Conservation (phyloP, 2,113 vertebrate genomes). For the Siniperca knerii region DNA sequence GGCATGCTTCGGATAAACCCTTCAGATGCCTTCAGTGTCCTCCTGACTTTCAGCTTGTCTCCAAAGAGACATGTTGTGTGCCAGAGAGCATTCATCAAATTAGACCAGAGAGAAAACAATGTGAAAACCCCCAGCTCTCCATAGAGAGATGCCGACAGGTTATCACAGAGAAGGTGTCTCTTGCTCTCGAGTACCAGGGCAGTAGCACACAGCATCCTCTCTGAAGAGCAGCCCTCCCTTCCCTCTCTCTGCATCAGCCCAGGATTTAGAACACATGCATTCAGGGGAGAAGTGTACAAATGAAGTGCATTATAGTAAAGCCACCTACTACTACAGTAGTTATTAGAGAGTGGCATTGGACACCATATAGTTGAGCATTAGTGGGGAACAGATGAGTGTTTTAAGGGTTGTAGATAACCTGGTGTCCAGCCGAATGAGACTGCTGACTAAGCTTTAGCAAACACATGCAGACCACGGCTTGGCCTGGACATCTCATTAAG, state of each 20-base stretch:
- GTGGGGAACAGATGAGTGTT: conserved; percentile 25
- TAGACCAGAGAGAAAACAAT: conserved; percentile 82
- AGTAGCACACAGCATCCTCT: conserved; percentile 56
- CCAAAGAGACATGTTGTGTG: conserved; percentile 81
- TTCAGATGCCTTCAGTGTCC: conserved; percentile 83
- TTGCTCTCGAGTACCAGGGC: conserved; percentile 60
- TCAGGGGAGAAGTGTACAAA: conserved; percentile 41
- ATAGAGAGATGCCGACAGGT: conserved; percentile 77
- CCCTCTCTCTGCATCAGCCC: not conserved
- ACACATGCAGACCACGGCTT: conserved; percentile 50
- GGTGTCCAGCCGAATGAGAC: conserved; percentile 39
- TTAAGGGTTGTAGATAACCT: conserved; percentile 58
- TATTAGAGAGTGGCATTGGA: conserved; percentile 28
- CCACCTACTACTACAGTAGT: conserved; percentile 29
- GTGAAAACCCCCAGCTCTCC: conserved; percentile 71
- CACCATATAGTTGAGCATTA: not conserved
- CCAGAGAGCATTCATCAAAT: conserved; percentile 85
- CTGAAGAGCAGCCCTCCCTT: conserved; percentile 39
- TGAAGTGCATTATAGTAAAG: conserved; percentile 33
- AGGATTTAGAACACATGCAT: conserved; percentile 39
- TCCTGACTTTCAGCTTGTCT: conserved; percentile 83
- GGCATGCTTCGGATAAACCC: conserved; percentile 76
- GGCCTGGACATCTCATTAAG: conserved; percentile 74
- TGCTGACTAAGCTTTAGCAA: conserved; percentile 71
- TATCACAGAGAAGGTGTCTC: conserved; percentile 81